Conservation (phyloP, 2,888 invertebrate species). For the Panopea generosa region DNA sequence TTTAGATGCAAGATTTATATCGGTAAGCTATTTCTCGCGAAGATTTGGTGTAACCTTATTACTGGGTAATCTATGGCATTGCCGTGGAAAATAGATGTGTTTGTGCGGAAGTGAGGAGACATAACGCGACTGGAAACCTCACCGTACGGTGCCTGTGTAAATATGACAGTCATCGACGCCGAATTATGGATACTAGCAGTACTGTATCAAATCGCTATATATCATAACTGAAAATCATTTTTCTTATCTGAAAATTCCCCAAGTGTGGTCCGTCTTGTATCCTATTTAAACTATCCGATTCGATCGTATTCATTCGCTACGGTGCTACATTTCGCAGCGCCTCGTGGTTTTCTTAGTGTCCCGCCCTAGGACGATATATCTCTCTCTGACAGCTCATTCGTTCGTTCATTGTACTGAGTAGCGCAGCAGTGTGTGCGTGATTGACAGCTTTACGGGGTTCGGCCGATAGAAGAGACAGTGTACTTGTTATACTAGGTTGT, state of each 20-base stretch:
- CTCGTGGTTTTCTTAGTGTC: slow-evolving; percentile 34
- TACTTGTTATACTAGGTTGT: slow-evolving; percentile 79
- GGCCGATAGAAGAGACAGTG: slow-evolving; percentile 80
- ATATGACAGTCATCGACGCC: slow-evolving; percentile 30
- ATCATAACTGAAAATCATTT: slow-evolving; percentile 64
- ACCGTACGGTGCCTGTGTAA: slow-evolving; percentile 20
- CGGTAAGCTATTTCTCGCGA: background rate
- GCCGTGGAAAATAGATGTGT: slow-evolving; percentile 21
- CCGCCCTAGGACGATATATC: slow-evolving; percentile 60
- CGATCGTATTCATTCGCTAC: slow-evolving; percentile 15
- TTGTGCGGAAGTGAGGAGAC: slow-evolving; percentile 10
- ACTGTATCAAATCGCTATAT: slow-evolving; percentile 61
- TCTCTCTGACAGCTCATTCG: slow-evolving; percentile 79
- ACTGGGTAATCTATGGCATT: slow-evolving; percentile 18
- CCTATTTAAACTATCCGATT: slow-evolving; percentile 12
- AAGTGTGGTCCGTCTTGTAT: slow-evolving; percentile 57
- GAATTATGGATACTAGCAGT: slow-evolving; percentile 26
- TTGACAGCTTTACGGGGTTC: slow-evolving; percentile 80
- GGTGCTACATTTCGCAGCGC: slow-evolving; percentile 21
- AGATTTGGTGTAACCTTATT: slow-evolving; percentile 9
- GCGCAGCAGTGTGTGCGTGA: slow-evolving; percentile 62
- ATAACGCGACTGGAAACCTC: slow-evolving; percentile 1
- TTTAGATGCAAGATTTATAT: background rate
- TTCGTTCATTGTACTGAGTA: slow-evolving; percentile 63
- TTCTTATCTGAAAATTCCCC: slow-evolving; percentile 61